phyloP scores from a whole-genome alignment of 2,797 vertebrate species.

The Hippocampus kuda region DNA sequence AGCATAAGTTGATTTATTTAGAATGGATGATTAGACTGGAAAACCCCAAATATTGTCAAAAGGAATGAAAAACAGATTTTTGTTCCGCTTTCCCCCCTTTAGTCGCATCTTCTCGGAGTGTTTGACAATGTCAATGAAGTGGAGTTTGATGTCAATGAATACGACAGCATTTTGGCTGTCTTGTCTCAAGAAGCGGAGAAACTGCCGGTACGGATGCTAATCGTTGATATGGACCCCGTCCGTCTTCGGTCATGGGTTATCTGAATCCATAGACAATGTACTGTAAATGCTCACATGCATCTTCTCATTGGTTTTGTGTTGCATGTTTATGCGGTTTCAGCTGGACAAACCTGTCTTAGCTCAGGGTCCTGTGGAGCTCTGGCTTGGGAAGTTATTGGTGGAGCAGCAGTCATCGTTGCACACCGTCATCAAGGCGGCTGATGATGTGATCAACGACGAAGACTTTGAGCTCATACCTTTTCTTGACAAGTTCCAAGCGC shows the following conservation, averaged over 20 bases:
- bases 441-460: conserved; percentile 62
- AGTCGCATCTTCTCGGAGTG: conserved; percentile 70
- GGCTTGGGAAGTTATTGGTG: conserved; percentile 72
- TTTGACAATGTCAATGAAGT: conserved; percentile 79
- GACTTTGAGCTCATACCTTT: conserved; percentile 70
- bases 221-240: background rate
- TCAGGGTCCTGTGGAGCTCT: conserved; percentile 77
- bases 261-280: background rate
- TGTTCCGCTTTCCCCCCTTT: background rate
- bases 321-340: background rate
- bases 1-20: background rate
- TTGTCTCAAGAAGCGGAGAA: conserved; percentile 71
- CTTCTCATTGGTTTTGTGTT: background rate
- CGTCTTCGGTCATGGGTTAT: background rate
- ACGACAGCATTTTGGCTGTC: conserved; percentile 62
- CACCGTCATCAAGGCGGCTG: conserved; percentile 68
- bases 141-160: conserved; percentile 68
- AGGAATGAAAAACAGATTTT: background rate
- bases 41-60: background rate
- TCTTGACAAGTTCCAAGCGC: conserved; percentile 73
- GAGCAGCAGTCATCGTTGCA: conserved; percentile 74
- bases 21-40: background rate
- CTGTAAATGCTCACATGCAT: background rate
- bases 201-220: background rate
- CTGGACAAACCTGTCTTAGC: conserved; percentile 3